Percentiles rank a stretch among this genome's conserved stretches.
phyloP scores from a whole-genome alignment of 1,140 invertebrate species.

The Drosophila neocordata region DNA sequence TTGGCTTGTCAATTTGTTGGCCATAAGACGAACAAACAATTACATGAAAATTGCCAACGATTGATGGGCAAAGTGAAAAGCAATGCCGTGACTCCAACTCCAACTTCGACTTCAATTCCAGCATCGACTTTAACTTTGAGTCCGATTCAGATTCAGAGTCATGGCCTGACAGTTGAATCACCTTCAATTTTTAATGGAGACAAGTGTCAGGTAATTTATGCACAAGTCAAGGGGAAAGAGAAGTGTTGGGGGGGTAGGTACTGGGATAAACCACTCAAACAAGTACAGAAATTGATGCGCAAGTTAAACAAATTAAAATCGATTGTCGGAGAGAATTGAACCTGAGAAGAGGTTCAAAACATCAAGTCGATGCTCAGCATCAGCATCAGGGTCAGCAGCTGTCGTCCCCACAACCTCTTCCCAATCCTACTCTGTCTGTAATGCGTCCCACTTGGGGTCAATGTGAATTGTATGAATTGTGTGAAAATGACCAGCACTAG shows the following conservation, averaged over 20 bases:
- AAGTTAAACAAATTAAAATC: conserved; percentile 82
- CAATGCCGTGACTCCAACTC: conserved; percentile 61
- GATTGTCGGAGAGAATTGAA: conserved; percentile 65
- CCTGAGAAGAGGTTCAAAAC: conserved; percentile 66
- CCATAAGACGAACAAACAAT: conserved; percentile 66
- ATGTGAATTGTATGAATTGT: conserved; percentile 80
- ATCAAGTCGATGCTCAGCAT: conserved; percentile 42
- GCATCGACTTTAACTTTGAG: conserved; percentile 58
- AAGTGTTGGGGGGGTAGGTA: neutral
- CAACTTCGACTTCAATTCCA: conserved; percentile 63
- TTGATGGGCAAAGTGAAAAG: conserved; percentile 68
- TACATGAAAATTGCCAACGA: conserved; percentile 78
- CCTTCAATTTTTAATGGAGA: conserved; percentile 81
- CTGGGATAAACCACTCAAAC: conserved; percentile 47
- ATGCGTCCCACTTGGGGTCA: conserved; percentile 66
- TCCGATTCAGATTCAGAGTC: conserved; percentile 47
- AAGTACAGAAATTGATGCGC: conserved; percentile 77
- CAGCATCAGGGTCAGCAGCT: conserved; percentile 3
- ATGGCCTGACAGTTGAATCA: conserved; percentile 72
- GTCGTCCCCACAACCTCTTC: neutral
- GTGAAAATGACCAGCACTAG: conserved; percentile 64
- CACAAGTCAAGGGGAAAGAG: conserved; percentile 44
- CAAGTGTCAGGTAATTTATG: conserved; percentile 82
- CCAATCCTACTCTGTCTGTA: neutral
- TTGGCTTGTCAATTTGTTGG: conserved; percentile 60